Percentiles rank a stretch among this genome's conserved stretches.
Conservation (phyloP, 53 echinoderm and acorn worm genomes). For the Echinarachnius parma region DNA sequence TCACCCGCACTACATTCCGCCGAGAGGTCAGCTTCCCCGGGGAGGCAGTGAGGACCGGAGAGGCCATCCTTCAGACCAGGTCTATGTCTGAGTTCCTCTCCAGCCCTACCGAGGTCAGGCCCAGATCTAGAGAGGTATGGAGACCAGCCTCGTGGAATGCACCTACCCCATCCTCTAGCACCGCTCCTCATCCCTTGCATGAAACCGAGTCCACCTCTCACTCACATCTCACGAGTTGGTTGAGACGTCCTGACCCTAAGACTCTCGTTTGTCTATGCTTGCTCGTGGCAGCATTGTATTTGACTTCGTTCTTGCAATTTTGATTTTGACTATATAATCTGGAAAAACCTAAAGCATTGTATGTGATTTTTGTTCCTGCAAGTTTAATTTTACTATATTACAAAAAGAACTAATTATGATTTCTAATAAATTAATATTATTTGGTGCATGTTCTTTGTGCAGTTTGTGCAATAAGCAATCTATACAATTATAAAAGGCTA, state of each 20-base stretch:
- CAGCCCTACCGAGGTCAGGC: conserved; percentile 1
- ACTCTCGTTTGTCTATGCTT: conserved; percentile 13
- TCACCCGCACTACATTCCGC: conserved; percentile 47
- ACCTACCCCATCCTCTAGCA: not conserved
- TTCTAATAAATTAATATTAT: too few relatives aligned
- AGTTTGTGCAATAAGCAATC: not conserved
- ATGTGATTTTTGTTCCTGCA: too few relatives aligned
- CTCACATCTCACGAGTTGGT: conserved; percentile 12
- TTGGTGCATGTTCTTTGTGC: not conserved
- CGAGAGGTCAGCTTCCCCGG: conserved; percentile 42
- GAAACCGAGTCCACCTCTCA: conserved; percentile 4
- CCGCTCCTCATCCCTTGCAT: conserved; percentile 26
- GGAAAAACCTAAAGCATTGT: too few relatives aligned
- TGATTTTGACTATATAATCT: too few relatives aligned
- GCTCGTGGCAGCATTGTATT: conserved; percentile 1
- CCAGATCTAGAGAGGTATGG: conserved; percentile 41
- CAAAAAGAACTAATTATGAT: too few relatives aligned
- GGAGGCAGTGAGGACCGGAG: conserved; percentile 6
- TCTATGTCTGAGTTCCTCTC: conserved; percentile 32
- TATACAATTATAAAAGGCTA: not conserved
- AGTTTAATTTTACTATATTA: too few relatives aligned
- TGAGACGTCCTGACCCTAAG: not conserved
- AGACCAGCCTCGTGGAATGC: conserved; percentile 5
- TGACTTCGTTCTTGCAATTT: too few relatives aligned
- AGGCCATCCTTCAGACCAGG: conserved; percentile 44